Evolutionary conservation across 2,888 invertebrate genomes (phyloP), one percentile per base, ranked within the genome.

Genomic region (Auanema freiburgensis): DNA sequence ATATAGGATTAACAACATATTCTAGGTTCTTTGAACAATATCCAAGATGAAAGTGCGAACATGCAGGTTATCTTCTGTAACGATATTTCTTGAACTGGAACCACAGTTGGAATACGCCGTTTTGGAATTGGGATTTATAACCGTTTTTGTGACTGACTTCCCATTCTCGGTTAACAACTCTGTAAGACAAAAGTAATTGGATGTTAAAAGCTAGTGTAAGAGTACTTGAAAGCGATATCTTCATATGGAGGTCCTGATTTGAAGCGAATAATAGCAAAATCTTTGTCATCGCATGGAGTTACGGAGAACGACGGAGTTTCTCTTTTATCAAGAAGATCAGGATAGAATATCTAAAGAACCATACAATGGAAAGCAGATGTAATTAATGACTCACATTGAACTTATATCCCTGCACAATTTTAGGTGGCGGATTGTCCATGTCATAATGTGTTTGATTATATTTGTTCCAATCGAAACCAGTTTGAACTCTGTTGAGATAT

Each of bases 381-480:
- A 49, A 16, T 16, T 21, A 14, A 6, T 12, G 23, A 51, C 74
- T 84, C 79, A 87, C 87, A 86, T 99, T 99, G 86, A 99, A 99
- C 86, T 98, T 97, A 88, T 98, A 99, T 8, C 98, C 98, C 86
- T 98, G 98, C 0, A 99, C 98, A 83, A 98, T 96, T 87, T 99
- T 99, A 0, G 98, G 98, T 10, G 98, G 98, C 57, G 98, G 98
- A 87, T 99, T 98, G 85, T 99, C 98, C 91, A 97, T 94, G 85
- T 98, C 98, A 86, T 99, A 99, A 87, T 98, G 98, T 1, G 98
- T 98, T 87, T 98, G 98, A 87, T 99, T 99, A 87, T 99, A 99
- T 86, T 99, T 98, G 87, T 98, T 98, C 98, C 98, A 99, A 84
- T 99, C 98, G 86, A 98, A 99, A 16, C 98, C 98, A 3, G 87